phyloP scores from a whole-genome alignment of 2,113 vertebrate species.

The Alaudala cheleensis region DNA sequence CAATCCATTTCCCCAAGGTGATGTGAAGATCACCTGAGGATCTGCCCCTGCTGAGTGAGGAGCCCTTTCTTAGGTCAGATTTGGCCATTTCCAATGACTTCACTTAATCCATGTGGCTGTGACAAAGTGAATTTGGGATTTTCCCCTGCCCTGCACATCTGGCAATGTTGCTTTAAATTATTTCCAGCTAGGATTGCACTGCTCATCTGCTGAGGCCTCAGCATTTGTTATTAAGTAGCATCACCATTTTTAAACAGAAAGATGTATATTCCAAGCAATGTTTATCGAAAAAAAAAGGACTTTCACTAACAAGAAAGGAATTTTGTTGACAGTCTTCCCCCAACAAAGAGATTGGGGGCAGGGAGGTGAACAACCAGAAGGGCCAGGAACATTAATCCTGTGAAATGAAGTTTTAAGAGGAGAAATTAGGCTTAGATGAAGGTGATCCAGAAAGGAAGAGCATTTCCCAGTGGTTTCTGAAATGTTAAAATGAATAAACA shows the following conservation, averaged over 20 bases:
- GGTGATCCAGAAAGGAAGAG: background rate
- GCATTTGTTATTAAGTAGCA: constrained; percentile 64
- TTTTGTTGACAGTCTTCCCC: constrained; percentile 7
- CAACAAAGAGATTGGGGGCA: background rate
- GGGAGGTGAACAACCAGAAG: background rate
- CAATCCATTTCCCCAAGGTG: accelerated
- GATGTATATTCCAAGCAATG: constrained; percentile 19
- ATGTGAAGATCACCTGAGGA: background rate
- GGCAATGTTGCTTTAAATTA: background rate
- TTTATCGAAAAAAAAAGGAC: constrained; percentile 39
- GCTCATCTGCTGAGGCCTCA: constrained; percentile 2
- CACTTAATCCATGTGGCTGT: background rate
- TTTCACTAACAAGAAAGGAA: constrained; percentile 25
- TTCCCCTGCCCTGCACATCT: background rate
- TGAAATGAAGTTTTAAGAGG: background rate
- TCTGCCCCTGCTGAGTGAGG: background rate
- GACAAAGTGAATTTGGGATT: background rate
- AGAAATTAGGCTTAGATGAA: background rate
- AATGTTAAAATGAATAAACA: background rate
- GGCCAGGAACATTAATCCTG: background rate
- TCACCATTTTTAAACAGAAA: constrained; percentile 58
- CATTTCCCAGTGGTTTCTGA: background rate
- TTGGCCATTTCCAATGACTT: background rate
- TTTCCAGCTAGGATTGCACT: background rate
- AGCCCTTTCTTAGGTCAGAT: background rate